A percentile compares a stretch with the other conserved stretches of the same genome.
Conservation (phyloP, 2,888 invertebrate genomes). For the Latrodectus elegans region DNA sequence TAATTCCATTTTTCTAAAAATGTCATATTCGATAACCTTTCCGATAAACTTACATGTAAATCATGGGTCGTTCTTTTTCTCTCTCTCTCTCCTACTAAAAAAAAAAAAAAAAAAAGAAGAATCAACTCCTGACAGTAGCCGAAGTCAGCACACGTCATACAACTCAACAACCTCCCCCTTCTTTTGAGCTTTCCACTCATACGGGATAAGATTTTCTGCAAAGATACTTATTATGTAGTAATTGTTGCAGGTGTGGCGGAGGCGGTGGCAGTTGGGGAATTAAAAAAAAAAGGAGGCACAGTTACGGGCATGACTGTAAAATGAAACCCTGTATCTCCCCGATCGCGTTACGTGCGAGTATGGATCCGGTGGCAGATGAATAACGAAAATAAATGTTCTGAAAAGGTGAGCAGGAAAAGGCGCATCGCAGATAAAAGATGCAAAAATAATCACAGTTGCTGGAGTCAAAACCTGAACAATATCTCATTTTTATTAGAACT, state of each 20-base stretch:
- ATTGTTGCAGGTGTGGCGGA: not conserved
- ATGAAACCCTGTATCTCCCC: slow-evolving; percentile 5
- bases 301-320: not conserved
- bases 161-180: not conserved
- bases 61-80: not conserved
- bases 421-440: not conserved
- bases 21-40: not conserved
- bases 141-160: not conserved
- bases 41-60: not conserved
- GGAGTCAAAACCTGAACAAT: not conserved
- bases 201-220: not conserved
- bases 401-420: not conserved
- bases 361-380: not conserved
- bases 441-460: slow-evolving; percentile 1
- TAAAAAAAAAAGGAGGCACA: not conserved
- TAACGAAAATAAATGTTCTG: not conserved
- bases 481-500: slow-evolving; percentile 5
- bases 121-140: not conserved
- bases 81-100: not conserved
- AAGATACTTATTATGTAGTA: slow-evolving; percentile 3
- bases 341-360: not conserved
- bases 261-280: too few species aligned
- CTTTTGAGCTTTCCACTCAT: not conserved
- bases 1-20: not conserved
- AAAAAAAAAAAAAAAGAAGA: not conserved